These are phyloP conservation scores for Cecropterus lyciades DNA, from an alignment of 1,140 invertebrate species.

Conservation along the genomic window DNA sequence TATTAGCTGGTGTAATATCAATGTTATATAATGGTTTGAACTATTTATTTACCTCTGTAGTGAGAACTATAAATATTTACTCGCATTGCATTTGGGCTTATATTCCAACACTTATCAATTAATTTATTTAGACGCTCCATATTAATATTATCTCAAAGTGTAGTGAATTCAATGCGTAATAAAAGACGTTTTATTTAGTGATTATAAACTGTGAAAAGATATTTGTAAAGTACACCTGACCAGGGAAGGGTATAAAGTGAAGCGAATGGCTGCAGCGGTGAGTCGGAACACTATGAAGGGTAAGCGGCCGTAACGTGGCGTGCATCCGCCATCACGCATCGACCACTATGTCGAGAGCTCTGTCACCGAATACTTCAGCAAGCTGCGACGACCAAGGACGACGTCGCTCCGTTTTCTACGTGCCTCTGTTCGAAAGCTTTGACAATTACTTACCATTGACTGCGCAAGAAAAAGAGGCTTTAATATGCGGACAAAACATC, in stretches of 20 bases:
- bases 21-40: neutral
- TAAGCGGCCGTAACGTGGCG: constrained; percentile 64
- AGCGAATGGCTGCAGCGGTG: constrained; percentile 65
- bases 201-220: constrained; percentile 51
- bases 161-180: neutral
- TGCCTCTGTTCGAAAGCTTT: constrained; percentile 84
- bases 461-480: constrained; percentile 74
- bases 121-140: constrained; percentile 6
- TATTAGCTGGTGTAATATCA: constrained; percentile 1
- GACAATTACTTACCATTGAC: constrained; percentile 80
- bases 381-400: constrained; percentile 75
- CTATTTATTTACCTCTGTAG: neutral
- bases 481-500: constrained; percentile 66
- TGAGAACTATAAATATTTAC: neutral
- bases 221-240: constrained; percentile 38
- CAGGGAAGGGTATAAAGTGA: constrained; percentile 57
- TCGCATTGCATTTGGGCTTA: constrained; percentile 16
- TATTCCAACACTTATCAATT: constrained; percentile 17
- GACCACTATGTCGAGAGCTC: constrained; percentile 63
- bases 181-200: constrained; percentile 32
- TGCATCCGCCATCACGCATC: constrained; percentile 59
- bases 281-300: constrained; percentile 52
- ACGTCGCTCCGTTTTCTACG: constrained; percentile 86
- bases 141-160: neutral
- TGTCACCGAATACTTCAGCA: constrained; percentile 58